Base-by-base conservation (phyloP, 1,140 invertebrate species). In the Vollenhovia emeryi region DNA sequence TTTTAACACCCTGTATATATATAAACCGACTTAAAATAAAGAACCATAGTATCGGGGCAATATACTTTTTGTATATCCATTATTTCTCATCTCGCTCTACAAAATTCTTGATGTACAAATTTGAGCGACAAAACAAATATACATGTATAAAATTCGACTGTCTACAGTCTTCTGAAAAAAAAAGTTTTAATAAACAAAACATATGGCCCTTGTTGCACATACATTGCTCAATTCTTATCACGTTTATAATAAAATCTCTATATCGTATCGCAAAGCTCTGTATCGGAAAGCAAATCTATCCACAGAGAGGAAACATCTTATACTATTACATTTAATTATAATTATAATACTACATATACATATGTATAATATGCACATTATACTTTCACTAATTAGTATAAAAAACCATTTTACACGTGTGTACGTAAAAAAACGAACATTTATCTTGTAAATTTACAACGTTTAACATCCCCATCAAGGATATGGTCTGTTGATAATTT, bases 391-490 rank as follows among this genome's bases (percentile, higher is more conserved):
- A n/a, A n/a, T n/a, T n/a, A n/a, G n/a, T n/a, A n/a, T n/a, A n/a
- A n/a, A n/a, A n/a, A n/a, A n/a, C n/a, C n/a, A n/a, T n/a, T n/a
- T n/a, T n/a, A n/a, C n/a, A n/a, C n/a, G n/a, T n/a, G n/a, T n/a
- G n/a, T n/a, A n/a, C n/a, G n/a, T n/a, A 36, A 30, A 64, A 64
- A 66, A 66, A 40, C 7, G 1, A 40, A 40, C 6, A 0, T 64
- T 64, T 66, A 21, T 66, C 6, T 64, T 40, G 7, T 74, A 36
- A 57, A 57, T 57, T 36, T 66, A 66, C 62, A 74, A 55, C 13
- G 21, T 33, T 50, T 48, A 73, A 73, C n/a, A 36, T 52, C 18
- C 27, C 5, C 18, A 59, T 40, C 15, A 36, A 27, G 30, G 5
- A 52, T 69, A 55, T 73, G 0, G 33, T 2, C 8, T 50, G 5